A percentile compares a stretch with the other conserved stretches of the same genome.
These are phyloP conservation scores for Osmerus eperlanus DNA, from an alignment of 2,113 vertebrate species.

Conservation along the genomic window DNA sequence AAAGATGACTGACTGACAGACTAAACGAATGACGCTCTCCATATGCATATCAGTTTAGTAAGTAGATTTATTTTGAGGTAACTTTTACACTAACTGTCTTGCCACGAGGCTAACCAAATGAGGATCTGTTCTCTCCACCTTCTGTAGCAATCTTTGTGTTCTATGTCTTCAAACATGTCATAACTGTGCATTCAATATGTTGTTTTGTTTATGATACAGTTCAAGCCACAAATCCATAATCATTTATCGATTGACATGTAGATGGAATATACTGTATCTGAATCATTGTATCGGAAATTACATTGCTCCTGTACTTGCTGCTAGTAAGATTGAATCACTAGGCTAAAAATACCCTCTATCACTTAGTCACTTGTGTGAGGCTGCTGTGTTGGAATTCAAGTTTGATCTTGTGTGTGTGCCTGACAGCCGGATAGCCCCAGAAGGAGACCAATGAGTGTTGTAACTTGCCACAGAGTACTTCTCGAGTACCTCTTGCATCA, in stretches of 20 bases:
- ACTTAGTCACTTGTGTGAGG: slow-evolving; percentile 7
- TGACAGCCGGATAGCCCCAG: slow-evolving; percentile 8
- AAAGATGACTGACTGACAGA: too few species aligned
- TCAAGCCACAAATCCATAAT: background rate
- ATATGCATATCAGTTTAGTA: too few species aligned
- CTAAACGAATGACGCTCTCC: too few species aligned
- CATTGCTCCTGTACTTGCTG: background rate
- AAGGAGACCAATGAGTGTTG: slow-evolving; percentile 32
- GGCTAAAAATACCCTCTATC: slow-evolving; percentile 16
- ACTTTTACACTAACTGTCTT: too few species aligned
- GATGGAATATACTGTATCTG: background rate
- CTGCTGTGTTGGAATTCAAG: background rate
- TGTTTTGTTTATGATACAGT: background rate
- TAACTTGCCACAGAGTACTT: slow-evolving; percentile 35
- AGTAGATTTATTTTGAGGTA: too few species aligned
- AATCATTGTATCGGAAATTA: slow-evolving; percentile 5
- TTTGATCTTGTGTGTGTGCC: slow-evolving; percentile 9
- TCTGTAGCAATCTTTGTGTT: slow-evolving; percentile 5
- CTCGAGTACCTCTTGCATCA: slow-evolving; percentile 27
- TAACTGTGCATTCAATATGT: too few species aligned
- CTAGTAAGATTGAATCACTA: background rate
- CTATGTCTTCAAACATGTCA: background rate
- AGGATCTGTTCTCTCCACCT: background rate
- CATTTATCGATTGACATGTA: background rate
- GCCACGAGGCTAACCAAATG: background rate